Evolutionary conservation across 2,113 vertebrate genomes (phyloP), one percentile per base, ranked within the genome.

Genomic region (Natator depressus): DNA sequence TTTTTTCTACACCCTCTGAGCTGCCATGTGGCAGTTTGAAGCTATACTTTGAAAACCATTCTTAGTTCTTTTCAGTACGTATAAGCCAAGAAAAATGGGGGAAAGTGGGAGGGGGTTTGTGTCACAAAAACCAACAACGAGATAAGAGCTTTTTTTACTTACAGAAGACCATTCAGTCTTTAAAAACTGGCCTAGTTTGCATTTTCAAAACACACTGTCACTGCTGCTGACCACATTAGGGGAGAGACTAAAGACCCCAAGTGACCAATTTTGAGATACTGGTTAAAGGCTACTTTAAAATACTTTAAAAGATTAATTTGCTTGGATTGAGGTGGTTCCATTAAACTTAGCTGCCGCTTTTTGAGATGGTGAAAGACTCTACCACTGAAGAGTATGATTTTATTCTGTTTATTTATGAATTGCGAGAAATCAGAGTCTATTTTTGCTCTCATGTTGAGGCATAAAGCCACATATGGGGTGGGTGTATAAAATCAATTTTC

Each of bases 141-240:
- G 65, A 87, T 95, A 96, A 96, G 90, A 93, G 65, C 80, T 94
- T 97, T 97, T 97, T 90, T 49, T 80, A 27, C 92, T 89, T 92
- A 38, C 42, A 91, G 54, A 80, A 85, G 17, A 87, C 42, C 25
- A 76, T 25, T 93, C 82, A 83, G 17, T 75, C 31, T 89, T 89
- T 90, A 84, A 93, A 95, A 96, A 59, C 19, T 87, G 80, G 53
- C 22, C 57, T 89, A 90, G n/a, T 92, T 93, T 89, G n/a, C 46
- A 49, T 93, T 84, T 94, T 92, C 55, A 25, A 93, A 69, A 85
- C 83, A 82, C 59, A 80, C 22, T 95, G 75, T 10, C 59, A 84
- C 53, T 91, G 83, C 87, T 95, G 82, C 80, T 94, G 75, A 83
- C 17, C 86, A 38, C 38, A 72, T 87, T 72, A 92, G 69, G 80